Evolutionary conservation across 2,113 vertebrate genomes (phyloP).

Genomic region (Clarias batrachus): DNA sequence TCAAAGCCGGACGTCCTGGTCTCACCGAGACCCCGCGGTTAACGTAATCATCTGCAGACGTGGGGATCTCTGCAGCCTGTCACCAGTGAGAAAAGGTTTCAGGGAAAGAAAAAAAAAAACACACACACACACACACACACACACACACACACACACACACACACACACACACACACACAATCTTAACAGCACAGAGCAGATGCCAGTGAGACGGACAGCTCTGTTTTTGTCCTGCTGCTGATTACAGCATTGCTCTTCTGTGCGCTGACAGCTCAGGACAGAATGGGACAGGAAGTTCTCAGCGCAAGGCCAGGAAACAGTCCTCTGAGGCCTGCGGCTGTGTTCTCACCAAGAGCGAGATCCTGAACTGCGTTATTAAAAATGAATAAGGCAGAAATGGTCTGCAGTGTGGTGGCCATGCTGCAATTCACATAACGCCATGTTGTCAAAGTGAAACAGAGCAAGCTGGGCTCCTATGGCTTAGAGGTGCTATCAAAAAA

Average conservation of each 20-base stretch:
- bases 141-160: constrained; percentile 8
- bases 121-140: constrained; percentile 6
- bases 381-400: constrained; percentile 45
- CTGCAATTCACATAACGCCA: constrained; percentile 31
- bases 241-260: constrained; percentile 26
- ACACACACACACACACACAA: constrained; percentile 15
- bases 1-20: constrained; percentile 33
- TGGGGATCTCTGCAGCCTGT: constrained; percentile 17
- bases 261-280: constrained; percentile 35
- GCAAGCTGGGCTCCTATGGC: constrained; percentile 20
- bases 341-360: constrained; percentile 17
- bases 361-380: constrained; percentile 38
- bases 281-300: constrained; percentile 38
- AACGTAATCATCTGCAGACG: constrained; percentile 35
- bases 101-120: not conserved
- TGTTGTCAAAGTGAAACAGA: constrained; percentile 27
- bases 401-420: constrained; percentile 29
- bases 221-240: constrained; percentile 39
- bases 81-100: constrained; percentile 21
- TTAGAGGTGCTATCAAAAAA: not conserved
- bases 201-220: constrained; percentile 17
- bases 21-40: constrained; percentile 21
- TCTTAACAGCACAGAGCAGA: constrained; percentile 28
- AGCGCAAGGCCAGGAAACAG: constrained; percentile 34
- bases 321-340: constrained; percentile 29